Evolutionary conservation across 2,113 vertebrate species (phyloP).

Genomic region (Haemorhous mexicanus): DNA sequence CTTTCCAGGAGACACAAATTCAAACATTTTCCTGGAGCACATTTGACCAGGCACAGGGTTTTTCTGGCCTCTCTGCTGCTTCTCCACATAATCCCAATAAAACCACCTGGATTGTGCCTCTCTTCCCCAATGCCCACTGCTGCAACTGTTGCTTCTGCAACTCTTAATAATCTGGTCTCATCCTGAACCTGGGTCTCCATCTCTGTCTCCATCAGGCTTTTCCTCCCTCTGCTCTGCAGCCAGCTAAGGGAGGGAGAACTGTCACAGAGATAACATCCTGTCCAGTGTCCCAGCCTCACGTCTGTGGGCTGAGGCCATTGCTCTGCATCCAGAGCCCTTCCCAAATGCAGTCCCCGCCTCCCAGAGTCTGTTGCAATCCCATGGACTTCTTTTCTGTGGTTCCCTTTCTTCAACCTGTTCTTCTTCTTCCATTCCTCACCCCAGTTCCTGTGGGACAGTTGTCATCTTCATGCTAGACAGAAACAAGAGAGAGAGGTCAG

Average conservation of each 20-base stretch:
- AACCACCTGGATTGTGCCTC: background rate
- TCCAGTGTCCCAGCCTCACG: background rate
- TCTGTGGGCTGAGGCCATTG: accelerated
- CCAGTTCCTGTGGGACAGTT: background rate
- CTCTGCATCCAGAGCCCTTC: background rate
- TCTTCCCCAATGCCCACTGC: accelerated
- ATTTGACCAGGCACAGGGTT: background rate
- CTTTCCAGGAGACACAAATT: background rate
- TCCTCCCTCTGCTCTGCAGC: background rate
- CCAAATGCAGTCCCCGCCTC: background rate
- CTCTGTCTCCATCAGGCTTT: background rate
- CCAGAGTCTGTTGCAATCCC: accelerated
- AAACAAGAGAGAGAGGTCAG: background rate
- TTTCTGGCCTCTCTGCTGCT: background rate
- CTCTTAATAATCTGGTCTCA: background rate
- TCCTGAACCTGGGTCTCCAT: background rate
- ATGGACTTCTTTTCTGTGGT: accelerated
- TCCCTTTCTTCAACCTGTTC: background rate
- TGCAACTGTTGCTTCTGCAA: background rate
- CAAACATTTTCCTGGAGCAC: background rate
- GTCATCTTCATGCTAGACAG: background rate
- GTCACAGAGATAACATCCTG: too few species aligned
- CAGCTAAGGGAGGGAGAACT: background rate
- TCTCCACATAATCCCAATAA: background rate
- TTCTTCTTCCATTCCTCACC: background rate